Conservation (phyloP, 2,113 vertebrate species). For the Arizona elegans region DNA sequence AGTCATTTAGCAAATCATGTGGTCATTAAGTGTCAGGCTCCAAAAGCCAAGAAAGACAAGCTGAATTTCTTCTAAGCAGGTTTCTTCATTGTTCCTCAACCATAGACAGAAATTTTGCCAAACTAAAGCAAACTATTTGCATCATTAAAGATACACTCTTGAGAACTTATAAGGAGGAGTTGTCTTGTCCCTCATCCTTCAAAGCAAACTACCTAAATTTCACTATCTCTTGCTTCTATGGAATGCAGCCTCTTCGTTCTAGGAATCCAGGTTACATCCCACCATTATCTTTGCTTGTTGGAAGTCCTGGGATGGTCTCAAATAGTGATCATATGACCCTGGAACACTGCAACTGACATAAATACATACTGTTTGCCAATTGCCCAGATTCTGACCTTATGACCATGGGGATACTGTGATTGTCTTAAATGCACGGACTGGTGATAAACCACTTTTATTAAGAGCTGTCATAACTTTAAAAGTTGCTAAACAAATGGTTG, state of each 20-base stretch:
- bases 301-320: background rate
- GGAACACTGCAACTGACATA: background rate
- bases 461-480: background rate
- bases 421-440: background rate
- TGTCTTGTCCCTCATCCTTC: background rate
- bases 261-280: background rate
- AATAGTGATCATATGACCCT: background rate
- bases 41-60: background rate
- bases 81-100: background rate
- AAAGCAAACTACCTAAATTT: background rate
- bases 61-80: background rate
- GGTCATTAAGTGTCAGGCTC: background rate
- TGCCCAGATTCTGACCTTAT: background rate
- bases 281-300: background rate
- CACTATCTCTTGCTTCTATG: background rate
- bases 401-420: too few relatives aligned
- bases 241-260: background rate
- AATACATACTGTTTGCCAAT: background rate
- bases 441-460: background rate
- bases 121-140: background rate
- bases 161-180: background rate
- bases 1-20: background rate
- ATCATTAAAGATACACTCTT: background rate
- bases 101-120: background rate
- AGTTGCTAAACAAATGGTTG: background rate